phyloP scores from a whole-genome alignment of 2,113 vertebrate genomes.

The Cyanoderma ruficeps region DNA sequence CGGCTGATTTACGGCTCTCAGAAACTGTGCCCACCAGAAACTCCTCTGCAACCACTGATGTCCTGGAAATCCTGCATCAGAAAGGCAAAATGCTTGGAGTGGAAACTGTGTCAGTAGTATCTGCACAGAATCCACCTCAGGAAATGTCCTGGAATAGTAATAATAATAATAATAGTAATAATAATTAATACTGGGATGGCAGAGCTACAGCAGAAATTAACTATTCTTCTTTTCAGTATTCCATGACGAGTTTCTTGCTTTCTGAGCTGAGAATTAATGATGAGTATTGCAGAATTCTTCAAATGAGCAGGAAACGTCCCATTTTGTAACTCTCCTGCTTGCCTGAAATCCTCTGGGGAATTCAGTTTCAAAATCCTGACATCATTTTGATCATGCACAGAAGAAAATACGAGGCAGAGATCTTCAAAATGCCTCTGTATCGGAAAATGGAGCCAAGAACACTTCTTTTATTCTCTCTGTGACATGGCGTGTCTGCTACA shows the following conservation, averaged over 20 bases:
- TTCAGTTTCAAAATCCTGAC: background rate
- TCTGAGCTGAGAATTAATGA: background rate
- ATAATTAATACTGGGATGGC: background rate
- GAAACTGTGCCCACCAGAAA: background rate
- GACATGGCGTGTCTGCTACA: fast-evolving
- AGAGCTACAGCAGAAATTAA: background rate
- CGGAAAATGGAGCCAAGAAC: background rate
- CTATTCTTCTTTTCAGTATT: background rate
- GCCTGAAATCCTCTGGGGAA: background rate
- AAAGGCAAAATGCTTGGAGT: background rate
- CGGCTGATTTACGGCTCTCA: background rate
- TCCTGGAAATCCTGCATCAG: background rate
- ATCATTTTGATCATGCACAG: background rate
- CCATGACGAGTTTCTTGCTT: background rate
- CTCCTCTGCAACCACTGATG: background rate
- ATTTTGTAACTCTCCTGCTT: background rate
- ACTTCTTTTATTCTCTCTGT: background rate
- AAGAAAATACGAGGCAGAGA: background rate
- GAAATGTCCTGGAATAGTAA: background rate
- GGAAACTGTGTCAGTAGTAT: background rate
- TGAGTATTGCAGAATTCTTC: background rate
- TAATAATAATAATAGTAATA: background rate
- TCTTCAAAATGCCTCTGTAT: background rate
- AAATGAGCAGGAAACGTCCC: fast-evolving
- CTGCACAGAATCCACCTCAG: background rate